Base-by-base conservation (phyloP, 2,888 invertebrate genomes). In the Brachypalpus laphriformis region DNA sequence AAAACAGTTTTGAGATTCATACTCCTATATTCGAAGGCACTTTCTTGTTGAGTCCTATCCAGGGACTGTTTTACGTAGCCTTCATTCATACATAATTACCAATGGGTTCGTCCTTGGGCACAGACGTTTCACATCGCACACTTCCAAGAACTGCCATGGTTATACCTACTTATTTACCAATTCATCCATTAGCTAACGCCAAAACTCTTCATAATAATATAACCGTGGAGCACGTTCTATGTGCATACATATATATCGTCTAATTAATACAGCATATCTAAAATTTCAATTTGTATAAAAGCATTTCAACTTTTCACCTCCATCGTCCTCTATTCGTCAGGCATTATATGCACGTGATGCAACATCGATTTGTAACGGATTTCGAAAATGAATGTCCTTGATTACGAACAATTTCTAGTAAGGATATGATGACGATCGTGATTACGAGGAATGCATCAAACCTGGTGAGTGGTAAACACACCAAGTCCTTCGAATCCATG, bases 231-330 rank as follows among this genome's bases (percentile, higher is more conserved):
- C 25, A 37, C 31, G 65, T 59, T 28, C 16, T 22, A 51, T 47
- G 25, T 25, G 5, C 25, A 34, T 3, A 34, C 9, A 31, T 37
- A 42, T 45, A 47, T 56, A 57, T 70, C 76, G 47, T 65, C 71
- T 82, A 77, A 82, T 77, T 71, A 77, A 77, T 34, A 59, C 42
- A 51, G 49, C 45, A 59, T 8, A 54, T 63, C 61, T 49, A 49
- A 68, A 70, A 71, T 78, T 83, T 74, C 68, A 83, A 78, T 83
- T 78, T 78, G 72, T 61, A 78, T 83, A 57, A 83, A 83, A 83
- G 82, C 78, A 78, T 83, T 83, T 74, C 34, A 56, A 68, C 61
- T 68, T 78, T 78, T 18, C 54, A 51, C 25, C 45, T 16, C 16
- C 34, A 22, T 20, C n/a, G 18, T 37, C 37, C 34, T 34, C 34